Evolutionary conservation across 2,888 invertebrate species (phyloP), one percentile per base, ranked within the genome.

Genomic region (Amblyjoppa fuscipennis): DNA sequence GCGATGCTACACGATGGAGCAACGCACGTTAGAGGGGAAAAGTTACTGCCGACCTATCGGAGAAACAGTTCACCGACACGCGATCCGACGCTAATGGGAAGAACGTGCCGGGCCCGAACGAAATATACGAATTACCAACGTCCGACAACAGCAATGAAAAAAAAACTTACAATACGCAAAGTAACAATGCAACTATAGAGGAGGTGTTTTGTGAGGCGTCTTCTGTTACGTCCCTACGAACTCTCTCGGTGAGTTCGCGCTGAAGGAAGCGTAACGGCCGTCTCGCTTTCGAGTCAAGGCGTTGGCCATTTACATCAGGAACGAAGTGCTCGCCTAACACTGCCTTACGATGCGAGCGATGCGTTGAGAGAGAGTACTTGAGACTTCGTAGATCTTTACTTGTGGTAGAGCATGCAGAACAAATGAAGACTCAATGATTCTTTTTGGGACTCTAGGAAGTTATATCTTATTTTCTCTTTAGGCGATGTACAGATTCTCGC

Each of bases 11-110:
- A 75, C 80, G 79, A 80, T 84, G 83, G 75, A 80, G 75, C 68
- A 84, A 81, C 73, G 49, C 71, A 71, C 49, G 71, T 74, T 78
- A 68, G 53, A 34, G 64, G 64, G 61, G 73, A 38, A 77, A 81
- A 85, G 53, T 81, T 70, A 79, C 79, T 70, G 51, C 64, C 51
- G 25, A 68, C 38, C 78, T 28, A 76, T 79, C 34, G 45, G 71
- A 82, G 85, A 79, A 82, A 85, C 71, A 28, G 74, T 82, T 71
- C 45, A 41, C 20, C 59, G 70, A 28, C 85, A 85, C 85, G 85
- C 85, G 82, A 85, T 82, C 79, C 79, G 56, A 56, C 38, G 70
- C 74, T 82, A 79, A 82, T 82, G 82, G 71, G 66, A 68, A 68
- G 41, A 73, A 79, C 82, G 85, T 75, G 69, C 73, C 73, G 71